Base-by-base conservation (phyloP, 2,888 invertebrate genomes). In the Blastobasis lacticolella region DNA sequence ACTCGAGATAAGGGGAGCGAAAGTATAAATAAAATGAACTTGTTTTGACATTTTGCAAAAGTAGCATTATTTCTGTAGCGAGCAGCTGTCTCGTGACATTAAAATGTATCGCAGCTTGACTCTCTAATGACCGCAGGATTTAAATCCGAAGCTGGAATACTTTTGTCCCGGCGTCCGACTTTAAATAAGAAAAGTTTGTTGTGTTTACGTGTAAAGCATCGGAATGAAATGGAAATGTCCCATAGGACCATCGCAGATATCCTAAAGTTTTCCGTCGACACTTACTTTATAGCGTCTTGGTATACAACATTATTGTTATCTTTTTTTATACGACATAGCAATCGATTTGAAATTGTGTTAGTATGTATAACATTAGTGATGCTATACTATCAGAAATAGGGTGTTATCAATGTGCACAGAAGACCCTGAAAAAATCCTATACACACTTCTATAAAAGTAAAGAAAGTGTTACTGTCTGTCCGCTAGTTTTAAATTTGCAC, bases 21-120 rank as follows among this genome's bases (percentile, higher is more conserved):
- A 73, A 72, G 73, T 72, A 73, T 71, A 75, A 73, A 76, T 74
- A 78, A 73, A 73, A 74, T 69, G 67, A 69, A 67, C 66, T 75
- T 72, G 69, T 76, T 78, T 75, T 76, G 78, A 78, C 72, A 71
- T 78, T 64, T 69, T 67, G 62, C 66, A 64, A 65, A 69, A 67
- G 63, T 63, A 64, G 60, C 63, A 66, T 63, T 63, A 65, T 69
- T 66, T 59, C 63, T 58, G 55, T 64, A 69, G 57, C 69, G 23
- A 23, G 59, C 79, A 81, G 78, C 75, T 78, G 81, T 74, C 74
- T 63, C 66, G 57, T 57, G 67, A 75, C 80, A 81, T 81, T 79
- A 79, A 83, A 83, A 83, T 83, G 72, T 79, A 81, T 81, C 77
- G 75, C 72, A 78, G 78, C 71, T 74, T 66, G 66, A 67, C 70